Conservation (phyloP, 2,797 vertebrate genomes). For the Antennarius maculatus region DNA sequence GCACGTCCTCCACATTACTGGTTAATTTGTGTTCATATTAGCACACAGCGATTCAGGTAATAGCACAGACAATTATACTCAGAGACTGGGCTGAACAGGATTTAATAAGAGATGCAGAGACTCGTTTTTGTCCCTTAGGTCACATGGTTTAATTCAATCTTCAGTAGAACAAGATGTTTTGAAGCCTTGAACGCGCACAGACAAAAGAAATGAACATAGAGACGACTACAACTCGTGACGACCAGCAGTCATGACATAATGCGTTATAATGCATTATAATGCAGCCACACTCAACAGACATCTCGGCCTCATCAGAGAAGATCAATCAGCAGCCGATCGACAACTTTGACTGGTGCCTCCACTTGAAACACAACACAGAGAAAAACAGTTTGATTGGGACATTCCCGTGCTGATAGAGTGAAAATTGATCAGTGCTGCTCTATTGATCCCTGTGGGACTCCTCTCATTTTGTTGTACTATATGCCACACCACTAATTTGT, state of each 20-base stretch:
- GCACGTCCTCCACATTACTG: conserved; percentile 3
- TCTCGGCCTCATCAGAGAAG: conserved; percentile 10
- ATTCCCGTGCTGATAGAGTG: neutral
- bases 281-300: neutral
- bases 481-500: neutral
- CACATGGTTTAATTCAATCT: neutral
- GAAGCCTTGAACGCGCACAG: conserved; percentile 18
- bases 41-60: neutral
- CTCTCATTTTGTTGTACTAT: neutral
- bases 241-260: neutral
- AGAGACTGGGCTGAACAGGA: neutral
- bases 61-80: neutral
- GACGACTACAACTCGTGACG: neutral
- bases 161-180: conserved; percentile 10
- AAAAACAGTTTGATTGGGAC: conserved; percentile 1
- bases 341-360: neutral
- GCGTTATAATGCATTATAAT: neutral
- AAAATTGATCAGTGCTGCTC: conserved; percentile 7
- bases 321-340: conserved; percentile 28
- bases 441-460: conserved; percentile 10
- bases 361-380: neutral
- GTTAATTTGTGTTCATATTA: neutral
- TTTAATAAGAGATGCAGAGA: neutral
- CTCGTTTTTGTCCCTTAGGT: neutral
- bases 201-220: neutral